Percentiles rank a stretch among this genome's conserved stretches.
phyloP scores from a whole-genome alignment of 53 echinoderm and acorn worm genomes.

The Antedon mediterranea region DNA sequence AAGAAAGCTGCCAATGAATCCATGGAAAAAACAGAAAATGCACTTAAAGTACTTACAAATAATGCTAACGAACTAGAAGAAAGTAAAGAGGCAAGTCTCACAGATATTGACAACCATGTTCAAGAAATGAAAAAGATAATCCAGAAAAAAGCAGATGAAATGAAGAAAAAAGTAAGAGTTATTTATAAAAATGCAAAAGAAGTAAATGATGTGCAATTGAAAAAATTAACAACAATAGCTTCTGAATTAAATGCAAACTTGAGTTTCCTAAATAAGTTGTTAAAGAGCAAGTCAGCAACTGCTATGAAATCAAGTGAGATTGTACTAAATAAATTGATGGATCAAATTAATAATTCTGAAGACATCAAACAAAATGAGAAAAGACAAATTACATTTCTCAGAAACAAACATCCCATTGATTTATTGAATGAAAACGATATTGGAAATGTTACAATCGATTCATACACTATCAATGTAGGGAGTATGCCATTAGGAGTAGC shows the following conservation, averaged over 20 bases:
- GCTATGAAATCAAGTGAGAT: neutral
- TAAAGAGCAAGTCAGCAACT: neutral
- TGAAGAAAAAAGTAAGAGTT: neutral
- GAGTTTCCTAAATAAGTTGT: neutral
- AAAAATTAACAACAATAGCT: neutral
- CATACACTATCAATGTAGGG: neutral
- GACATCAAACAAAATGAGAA: neutral
- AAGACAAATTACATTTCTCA: no score
- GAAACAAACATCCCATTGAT: no score
- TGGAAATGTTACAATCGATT: neutral
- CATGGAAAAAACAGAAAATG: neutral
- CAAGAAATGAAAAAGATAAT: neutral
- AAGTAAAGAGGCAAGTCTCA: neutral
- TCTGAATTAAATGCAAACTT: neutral
- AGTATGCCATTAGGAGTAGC: neutral
- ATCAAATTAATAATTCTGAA: neutral
- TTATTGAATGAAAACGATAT: no score
- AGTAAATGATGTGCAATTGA: neutral
- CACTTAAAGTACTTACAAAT: neutral
- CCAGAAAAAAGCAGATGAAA: neutral
- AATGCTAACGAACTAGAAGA: neutral
- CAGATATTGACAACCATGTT: neutral
- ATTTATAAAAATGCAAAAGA: neutral
- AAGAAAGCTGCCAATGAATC: neutral
- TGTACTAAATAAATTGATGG: neutral